Evolutionary conservation across 2,113 vertebrate species (phyloP), one percentile per base, ranked within the genome.

Genomic region (Phodopus roborovskii): DNA sequence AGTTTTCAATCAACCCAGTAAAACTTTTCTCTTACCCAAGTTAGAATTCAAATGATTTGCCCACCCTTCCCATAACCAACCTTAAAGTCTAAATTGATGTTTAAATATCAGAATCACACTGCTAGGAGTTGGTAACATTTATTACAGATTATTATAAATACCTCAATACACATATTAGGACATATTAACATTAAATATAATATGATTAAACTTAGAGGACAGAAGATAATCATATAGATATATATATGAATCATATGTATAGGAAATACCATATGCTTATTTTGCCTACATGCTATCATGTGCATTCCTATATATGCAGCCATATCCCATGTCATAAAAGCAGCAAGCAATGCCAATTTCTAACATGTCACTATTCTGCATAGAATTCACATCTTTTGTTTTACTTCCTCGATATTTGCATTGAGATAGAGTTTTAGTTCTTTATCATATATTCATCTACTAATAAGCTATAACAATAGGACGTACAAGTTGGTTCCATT

Each of bases 1-100:
- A 26, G 2, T 66, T 74, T 91, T 92, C 94, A 87, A 97, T 96
- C 83, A 94, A 89, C 58, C 84, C 83, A 22, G 64, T 53, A 93
- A 92, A 91, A 92, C 5, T 68, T 68, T 70, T 83, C 56, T 93
- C 16, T 33, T 86, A 58, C 36, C 22, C 17, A 78, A 60, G 42
- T 94, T 87, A 84, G 83, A 95, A 88, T 53, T 62, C 85, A 75
- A 84, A n/a, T 79, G 33, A 95, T 79, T 70, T 96, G 33, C 64
- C n/a, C 33, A 77, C 24, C 30, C 42, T 92, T 48, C 7, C 60
- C 5, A 20, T 85, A 56, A 92, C 33, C 62, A 92, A 68, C 16
- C 1, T 93, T 33, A 79, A n/a, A 48, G 13, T 88, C 22, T 42
- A 83, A 86, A 78, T 33, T 91, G 26, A 71, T 75, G 53, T 90